Base-by-base conservation (phyloP, 2,113 vertebrate species). In the Puntigrus tetrazona region DNA sequence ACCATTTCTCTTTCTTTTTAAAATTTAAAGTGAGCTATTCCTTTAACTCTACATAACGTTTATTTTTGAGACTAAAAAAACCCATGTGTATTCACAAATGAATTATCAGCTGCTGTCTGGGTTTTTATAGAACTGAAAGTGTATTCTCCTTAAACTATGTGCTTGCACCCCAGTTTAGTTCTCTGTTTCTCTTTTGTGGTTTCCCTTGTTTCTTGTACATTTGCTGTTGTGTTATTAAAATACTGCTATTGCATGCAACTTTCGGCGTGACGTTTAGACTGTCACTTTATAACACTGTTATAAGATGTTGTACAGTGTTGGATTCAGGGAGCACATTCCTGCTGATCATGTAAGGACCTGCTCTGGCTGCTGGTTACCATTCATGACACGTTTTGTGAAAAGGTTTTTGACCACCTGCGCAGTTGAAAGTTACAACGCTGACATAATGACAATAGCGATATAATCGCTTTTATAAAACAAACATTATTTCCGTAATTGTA, bases 341-440 rank as follows among this genome's bases (percentile, higher is more conserved):
- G 31, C 14, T 63, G 57, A 5, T 79, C 77, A 29, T 63, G 77
- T 63, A 22, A 63, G 25, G 16, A 63, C 57, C 25, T 79, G 77
- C 7, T 63, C 31, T 59, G 11, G 4, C 18, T 76, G 29, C 29
- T 18, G 8, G 14, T 22, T 2, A 3, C 36, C 34, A 36, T 20
- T 34, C 63, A 67, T 67, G 7, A 3, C 1, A 78, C 16, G 22
- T 76, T 55, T 76, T 34, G 3, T n/a, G 18, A n/a, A 11, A 52
- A 13, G 29, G 25, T 22, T 34, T 52, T 52, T 75, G 8, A 52
- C 14, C 73, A 18, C 8, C n/a, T 41, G n/a, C 0, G 0, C 10
- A 41, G n/a, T 43, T 5, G n/a, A 43, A 41, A 13, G 36, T 72
- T 43, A 22, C 36, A 70, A 11, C 31, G 8, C 14, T 67, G 29